phyloP scores from a whole-genome alignment of 2,888 invertebrate species.

The Agrotis ipsilon region DNA sequence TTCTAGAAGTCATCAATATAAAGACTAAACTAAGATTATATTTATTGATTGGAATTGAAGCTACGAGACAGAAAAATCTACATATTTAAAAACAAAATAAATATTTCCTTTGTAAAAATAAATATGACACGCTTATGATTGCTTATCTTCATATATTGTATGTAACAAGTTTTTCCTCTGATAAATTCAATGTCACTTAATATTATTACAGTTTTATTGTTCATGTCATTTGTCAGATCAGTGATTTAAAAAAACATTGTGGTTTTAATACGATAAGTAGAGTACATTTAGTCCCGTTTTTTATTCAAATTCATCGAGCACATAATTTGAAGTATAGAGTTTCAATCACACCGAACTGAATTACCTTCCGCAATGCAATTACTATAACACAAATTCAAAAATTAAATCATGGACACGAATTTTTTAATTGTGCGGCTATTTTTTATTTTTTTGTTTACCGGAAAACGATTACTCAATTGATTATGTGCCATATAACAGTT shows the following conservation, averaged over 20 bases:
- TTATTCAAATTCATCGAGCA: not conserved
- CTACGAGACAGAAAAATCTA: constrained; percentile 1
- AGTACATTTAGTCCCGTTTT: not conserved
- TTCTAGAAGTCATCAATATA: not conserved
- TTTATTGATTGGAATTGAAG: not conserved
- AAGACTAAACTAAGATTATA: too few species aligned
- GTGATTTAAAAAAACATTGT: constrained; percentile 6
- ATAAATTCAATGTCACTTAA: constrained; percentile 63
- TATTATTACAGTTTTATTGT: constrained; percentile 31
- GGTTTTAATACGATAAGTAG: constrained; percentile 15
- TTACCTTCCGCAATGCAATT: constrained; percentile 9
- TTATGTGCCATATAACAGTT: constrained; percentile 15
- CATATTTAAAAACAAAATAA: not conserved
- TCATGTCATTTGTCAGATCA: constrained; percentile 20
- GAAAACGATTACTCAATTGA: constrained; percentile 19
- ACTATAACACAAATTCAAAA: constrained; percentile 3
- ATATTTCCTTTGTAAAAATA: constrained; percentile 25
- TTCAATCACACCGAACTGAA: constrained; percentile 30
- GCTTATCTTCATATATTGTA: constrained; percentile 33
- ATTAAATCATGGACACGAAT: not conserved
- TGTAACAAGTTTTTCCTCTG: constrained; percentile 51
- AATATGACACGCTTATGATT: constrained; percentile 29
- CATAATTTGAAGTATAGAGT: not conserved
- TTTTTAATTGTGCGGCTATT: not conserved
- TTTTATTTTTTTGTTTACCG: constrained; percentile 15